These are phyloP conservation scores for Cataglyphis hispanica DNA, from an alignment of 1,140 invertebrate genomes.

Conservation along the genomic window DNA sequence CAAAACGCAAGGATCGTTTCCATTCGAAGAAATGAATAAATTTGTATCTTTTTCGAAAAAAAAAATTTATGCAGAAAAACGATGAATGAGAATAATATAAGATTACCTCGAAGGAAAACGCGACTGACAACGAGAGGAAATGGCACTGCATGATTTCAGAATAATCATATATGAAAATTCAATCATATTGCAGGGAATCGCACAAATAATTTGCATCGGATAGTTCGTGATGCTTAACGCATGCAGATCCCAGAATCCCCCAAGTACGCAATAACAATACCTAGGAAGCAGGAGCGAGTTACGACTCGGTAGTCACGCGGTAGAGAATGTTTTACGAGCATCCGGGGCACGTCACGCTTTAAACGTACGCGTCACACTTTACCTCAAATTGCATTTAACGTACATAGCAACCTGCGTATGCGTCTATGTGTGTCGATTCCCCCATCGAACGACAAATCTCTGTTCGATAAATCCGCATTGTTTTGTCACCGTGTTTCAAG, in stretches of 20 bases:
- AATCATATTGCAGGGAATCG: neutral
- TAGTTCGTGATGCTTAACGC: conserved; percentile 6
- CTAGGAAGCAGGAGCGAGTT: conserved; percentile 76
- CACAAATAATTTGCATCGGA: neutral
- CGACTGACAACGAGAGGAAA: too few species aligned
- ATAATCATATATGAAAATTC: neutral
- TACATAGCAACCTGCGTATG: neutral
- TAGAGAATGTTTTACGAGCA: conserved; percentile 69
- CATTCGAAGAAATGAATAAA: too few species aligned
- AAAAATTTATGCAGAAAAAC: neutral
- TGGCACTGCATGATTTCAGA: neutral
- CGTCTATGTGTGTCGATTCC: neutral
- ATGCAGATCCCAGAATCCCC: conserved; percentile 64
- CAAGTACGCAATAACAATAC: conserved; percentile 69
- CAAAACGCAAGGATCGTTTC: too few species aligned
- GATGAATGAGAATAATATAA: neutral
- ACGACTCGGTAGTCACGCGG: conserved; percentile 71
- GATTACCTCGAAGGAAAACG: neutral
- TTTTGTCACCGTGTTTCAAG: neutral
- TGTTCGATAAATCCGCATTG: neutral
- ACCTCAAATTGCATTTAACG: conserved; percentile 55
- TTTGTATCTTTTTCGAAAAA: neutral
- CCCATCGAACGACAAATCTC: conserved; percentile 8
- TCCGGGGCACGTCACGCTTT: conserved; percentile 68
- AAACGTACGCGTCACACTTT: conserved; percentile 62